Base-by-base conservation (phyloP, 2,113 vertebrate genomes). In the Dunckerocampus dactyliophorus region DNA sequence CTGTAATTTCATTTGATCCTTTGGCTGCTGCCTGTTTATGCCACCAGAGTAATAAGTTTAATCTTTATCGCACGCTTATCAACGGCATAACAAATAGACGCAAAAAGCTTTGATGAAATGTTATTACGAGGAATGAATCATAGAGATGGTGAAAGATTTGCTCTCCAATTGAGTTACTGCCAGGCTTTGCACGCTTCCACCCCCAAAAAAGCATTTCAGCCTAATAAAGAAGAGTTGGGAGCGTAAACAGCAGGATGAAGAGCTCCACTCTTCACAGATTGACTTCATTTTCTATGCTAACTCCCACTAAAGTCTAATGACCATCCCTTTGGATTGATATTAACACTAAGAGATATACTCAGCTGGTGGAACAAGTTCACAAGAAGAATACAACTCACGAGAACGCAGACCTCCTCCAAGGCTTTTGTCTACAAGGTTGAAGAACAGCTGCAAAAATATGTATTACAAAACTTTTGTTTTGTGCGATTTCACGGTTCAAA, bases 1-100 rank as follows among this genome's bases (percentile, higher is more conserved):
- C 80, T 74, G 71, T 90, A 89, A 91, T 91, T 89, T 91, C 77
- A 91, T 91, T 91, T 89, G 82, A 89, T 88, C 87, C 85, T 87
- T 84, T 80, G 80, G 88, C 80, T 87, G 77, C 88, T 86, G 85
- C 86, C 87, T 91, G 86, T 89, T 90, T 88, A 89, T 86, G 80
- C 82, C 82, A 79, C 80, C 76, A 75, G 82, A 82, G 85, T 90
- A 89, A 90, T 90, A 89, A 81, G 87, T 91, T 90, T 87, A 89
- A 88, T 90, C 87, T 89, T 88, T 85, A 89, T 88, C 85, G 82
- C 79, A 76, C 71, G 81, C 86, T 82, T 82, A 88, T 89, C 80
- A 46, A 81, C 75, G 78, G 85, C 83, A 79, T 89, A 89, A 89
- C 83, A 89, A 88, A 89, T 89, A 88, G 80, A 85, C 69, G 77